These are phyloP conservation scores for Zonotrichia albicollis DNA, from an alignment of 2,797 vertebrate species.

Conservation along the genomic window DNA sequence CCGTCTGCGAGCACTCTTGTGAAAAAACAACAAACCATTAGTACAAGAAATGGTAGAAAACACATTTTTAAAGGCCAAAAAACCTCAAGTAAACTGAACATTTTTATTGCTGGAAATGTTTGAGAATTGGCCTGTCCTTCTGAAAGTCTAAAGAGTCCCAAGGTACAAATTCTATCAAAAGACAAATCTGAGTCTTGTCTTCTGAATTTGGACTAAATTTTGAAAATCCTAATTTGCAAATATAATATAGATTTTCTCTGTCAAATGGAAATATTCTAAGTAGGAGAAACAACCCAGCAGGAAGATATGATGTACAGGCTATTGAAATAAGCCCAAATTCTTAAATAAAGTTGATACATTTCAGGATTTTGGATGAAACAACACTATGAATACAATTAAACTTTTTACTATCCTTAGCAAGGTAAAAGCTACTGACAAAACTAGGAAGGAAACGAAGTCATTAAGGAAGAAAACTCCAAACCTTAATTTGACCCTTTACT, in stretches of 20 bases:
- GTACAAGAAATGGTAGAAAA: neutral
- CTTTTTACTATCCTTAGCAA: neutral
- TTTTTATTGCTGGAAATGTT: neutral
- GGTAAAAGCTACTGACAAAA: neutral
- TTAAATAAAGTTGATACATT: neutral
- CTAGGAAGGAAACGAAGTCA: neutral
- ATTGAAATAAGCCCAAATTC: neutral
- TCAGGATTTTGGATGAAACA: neutral
- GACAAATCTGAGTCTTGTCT: neutral
- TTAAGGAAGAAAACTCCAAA: neutral
- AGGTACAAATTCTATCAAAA: neutral
- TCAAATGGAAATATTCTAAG: neutral
- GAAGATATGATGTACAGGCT: neutral
- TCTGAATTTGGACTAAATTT: neutral
- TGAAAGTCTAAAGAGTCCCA: neutral
- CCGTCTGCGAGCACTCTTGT: neutral
- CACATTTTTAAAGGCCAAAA: neutral
- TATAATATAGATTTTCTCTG: neutral
- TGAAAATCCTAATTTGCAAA: neutral
- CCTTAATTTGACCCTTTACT: neutral
- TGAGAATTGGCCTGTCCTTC: neutral
- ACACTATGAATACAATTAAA: neutral
- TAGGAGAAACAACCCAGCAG: neutral
- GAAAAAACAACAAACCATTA: constrained; percentile 28
- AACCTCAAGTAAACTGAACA: neutral